phyloP scores from a whole-genome alignment of 1,140 invertebrate species.

The Araneus ventricosus region DNA sequence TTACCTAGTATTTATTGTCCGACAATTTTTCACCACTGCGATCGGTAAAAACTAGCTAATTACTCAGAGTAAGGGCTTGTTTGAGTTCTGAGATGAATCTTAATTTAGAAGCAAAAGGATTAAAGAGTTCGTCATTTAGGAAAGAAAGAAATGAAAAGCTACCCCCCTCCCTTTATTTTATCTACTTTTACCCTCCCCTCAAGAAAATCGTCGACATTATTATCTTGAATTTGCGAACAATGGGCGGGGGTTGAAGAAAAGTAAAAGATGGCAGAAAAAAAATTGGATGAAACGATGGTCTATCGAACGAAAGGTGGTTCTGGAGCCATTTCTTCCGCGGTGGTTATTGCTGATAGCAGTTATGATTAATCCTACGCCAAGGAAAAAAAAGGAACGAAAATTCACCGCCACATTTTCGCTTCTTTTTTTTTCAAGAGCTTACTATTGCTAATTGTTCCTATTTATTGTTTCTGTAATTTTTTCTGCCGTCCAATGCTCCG shows the following conservation, averaged over 20 bases:
- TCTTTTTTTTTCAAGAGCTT: not conserved
- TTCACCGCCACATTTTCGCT: not conserved
- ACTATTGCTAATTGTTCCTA: slow-evolving; percentile 58
- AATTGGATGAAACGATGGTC: slow-evolving; percentile 13
- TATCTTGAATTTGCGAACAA: slow-evolving; percentile 71
- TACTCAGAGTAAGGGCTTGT: slow-evolving; percentile 69
- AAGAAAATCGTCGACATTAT: slow-evolving; percentile 70
- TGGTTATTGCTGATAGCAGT: slow-evolving; percentile 66
- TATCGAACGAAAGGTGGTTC: slow-evolving; percentile 42
- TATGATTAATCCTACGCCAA: slow-evolving; percentile 53
- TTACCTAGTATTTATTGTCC: slow-evolving; percentile 74
- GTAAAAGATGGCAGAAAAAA: slow-evolving; percentile 41
- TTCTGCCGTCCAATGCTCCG: not conserved
- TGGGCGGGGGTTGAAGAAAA: slow-evolving; percentile 42
- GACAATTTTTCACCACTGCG: slow-evolving; percentile 71
- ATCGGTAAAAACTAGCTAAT: slow-evolving; percentile 73
- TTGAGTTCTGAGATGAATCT: slow-evolving; percentile 69
- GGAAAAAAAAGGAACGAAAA: slow-evolving; percentile 5
- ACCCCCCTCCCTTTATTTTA: slow-evolving; percentile 47
- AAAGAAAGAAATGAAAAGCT: slow-evolving; percentile 59
- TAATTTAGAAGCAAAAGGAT: slow-evolving; percentile 74
- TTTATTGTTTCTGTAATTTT: slow-evolving; percentile 36
- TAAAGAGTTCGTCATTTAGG: slow-evolving; percentile 70
- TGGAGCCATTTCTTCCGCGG: not conserved
- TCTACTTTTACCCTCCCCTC: slow-evolving; percentile 25